These are phyloP conservation scores for Campoletis sonorensis DNA, from an alignment of 1,140 invertebrate genomes.

Conservation along the genomic window DNA sequence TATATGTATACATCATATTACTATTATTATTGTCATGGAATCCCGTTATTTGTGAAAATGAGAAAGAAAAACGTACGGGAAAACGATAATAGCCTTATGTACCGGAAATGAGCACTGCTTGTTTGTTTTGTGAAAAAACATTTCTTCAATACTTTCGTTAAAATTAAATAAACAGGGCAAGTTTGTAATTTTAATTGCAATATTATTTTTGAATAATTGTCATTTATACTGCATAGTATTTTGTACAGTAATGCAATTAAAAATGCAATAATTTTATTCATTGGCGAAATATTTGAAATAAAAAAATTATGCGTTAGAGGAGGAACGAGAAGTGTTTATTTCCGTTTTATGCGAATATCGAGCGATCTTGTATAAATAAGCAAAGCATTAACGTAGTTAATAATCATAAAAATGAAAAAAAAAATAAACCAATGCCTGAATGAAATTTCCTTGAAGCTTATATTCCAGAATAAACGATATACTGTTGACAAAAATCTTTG, in stretches of 20 bases:
- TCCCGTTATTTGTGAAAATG: background rate
- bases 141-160: too few relatives aligned
- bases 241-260: too few relatives aligned
- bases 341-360: slow-evolving; percentile 14
- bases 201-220: too few relatives aligned
- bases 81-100: too few relatives aligned
- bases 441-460: slow-evolving; percentile 30
- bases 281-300: too few relatives aligned
- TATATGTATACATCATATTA: slow-evolving; percentile 20
- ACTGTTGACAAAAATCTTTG: slow-evolving; percentile 30
- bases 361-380: slow-evolving; percentile 30
- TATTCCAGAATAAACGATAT: slow-evolving; percentile 41
- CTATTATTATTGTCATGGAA: slow-evolving; percentile 23
- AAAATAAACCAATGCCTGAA: slow-evolving; percentile 28
- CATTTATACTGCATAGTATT: too few relatives aligned
- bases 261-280: too few relatives aligned
- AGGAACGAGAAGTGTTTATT: background rate
- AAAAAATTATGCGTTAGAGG: too few relatives aligned
- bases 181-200: too few relatives aligned
- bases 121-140: too few relatives aligned
- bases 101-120: too few relatives aligned
- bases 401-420: background rate
- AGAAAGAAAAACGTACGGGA: background rate
- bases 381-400: slow-evolving; percentile 18
- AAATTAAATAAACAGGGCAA: too few relatives aligned